These are phyloP conservation scores for Macroteleia sp. DNA, from an alignment of 2,888 invertebrate species.

Conservation along the genomic window DNA sequence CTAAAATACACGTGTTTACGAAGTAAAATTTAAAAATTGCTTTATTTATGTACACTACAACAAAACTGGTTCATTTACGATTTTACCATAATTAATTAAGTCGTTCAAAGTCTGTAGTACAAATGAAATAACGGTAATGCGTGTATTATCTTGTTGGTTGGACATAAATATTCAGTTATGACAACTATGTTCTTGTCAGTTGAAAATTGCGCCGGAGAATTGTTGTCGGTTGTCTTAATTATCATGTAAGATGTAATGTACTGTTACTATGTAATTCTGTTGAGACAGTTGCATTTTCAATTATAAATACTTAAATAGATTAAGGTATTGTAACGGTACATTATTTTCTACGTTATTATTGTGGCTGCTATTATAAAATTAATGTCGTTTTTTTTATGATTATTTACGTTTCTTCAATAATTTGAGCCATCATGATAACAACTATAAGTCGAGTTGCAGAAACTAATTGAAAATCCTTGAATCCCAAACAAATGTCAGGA, in stretches of 20 bases:
- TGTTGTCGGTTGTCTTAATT: slow-evolving; percentile 39
- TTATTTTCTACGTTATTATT: no score
- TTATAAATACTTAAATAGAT: slow-evolving; percentile 17
- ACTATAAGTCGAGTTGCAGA: no score
- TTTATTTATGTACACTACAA: no score
- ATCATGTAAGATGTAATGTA: slow-evolving; percentile 44
- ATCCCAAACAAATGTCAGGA: no score
- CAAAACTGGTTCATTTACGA: slow-evolving; percentile 27
- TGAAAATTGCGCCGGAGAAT: slow-evolving; percentile 40
- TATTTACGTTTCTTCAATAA: no score
- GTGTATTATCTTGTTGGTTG: slow-evolving; percentile 24
- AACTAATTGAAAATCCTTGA: no score
- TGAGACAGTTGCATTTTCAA: slow-evolving; percentile 18
- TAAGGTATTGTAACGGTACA: no score
- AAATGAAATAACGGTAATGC: slow-evolving; percentile 38
- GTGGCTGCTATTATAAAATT: no score
- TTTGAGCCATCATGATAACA: no score
- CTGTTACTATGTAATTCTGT: slow-evolving; percentile 18
- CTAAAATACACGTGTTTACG: no score
- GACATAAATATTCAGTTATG: slow-evolving; percentile 47
- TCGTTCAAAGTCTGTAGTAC: slow-evolving; percentile 17
- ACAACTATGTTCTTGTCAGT: slow-evolving; percentile 41
- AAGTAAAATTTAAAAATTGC: no score
- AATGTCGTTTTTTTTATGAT: no score
- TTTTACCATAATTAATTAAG: slow-evolving; percentile 32